Evolutionary conservation across 2,888 invertebrate genomes (phyloP).

Genomic region (Artemia sp.): DNA sequence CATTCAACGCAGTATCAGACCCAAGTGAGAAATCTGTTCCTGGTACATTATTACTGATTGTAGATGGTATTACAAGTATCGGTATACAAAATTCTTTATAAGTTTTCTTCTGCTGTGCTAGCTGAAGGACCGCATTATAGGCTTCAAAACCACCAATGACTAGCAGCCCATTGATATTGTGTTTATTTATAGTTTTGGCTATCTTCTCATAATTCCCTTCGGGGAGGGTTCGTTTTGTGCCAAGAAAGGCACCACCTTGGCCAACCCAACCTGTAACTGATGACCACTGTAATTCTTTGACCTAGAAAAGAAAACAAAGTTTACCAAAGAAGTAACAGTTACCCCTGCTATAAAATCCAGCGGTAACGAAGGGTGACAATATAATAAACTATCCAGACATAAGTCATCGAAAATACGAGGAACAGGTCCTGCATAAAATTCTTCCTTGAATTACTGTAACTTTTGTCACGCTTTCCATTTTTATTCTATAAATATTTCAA

Average conservation of each 20-base stretch:
- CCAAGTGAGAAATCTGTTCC: slow-evolving; percentile 95
- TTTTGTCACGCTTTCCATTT: no score
- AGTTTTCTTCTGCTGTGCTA: slow-evolving; percentile 52
- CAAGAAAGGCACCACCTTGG: slow-evolving; percentile 86
- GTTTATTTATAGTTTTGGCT: slow-evolving; percentile 67
- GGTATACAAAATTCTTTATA: slow-evolving; percentile 81
- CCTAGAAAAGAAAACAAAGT: slow-evolving; percentile 29
- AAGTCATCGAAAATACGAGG: no score
- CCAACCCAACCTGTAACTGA: slow-evolving; percentile 95
- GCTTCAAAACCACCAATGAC: slow-evolving; percentile 96
- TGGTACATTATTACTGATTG: slow-evolving; percentile 98
- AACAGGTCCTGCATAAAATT: no score
- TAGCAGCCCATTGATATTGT: slow-evolving; percentile 66
- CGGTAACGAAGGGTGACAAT: no score
- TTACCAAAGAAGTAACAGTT: no score
- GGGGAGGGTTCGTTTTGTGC: slow-evolving; percentile 83
- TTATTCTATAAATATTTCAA: no score
- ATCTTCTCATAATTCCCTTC: slow-evolving; percentile 46
- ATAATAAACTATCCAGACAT: no score
- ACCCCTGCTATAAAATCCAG: no score
- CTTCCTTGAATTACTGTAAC: no score
- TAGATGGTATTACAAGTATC: slow-evolving; percentile 82
- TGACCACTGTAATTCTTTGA: slow-evolving; percentile 50
- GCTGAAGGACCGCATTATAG: slow-evolving; percentile 59
- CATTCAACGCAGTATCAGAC: slow-evolving; percentile 91